Conservation (phyloP, 2,113 vertebrate species). For the Myrmecophaga tridactyla region DNA sequence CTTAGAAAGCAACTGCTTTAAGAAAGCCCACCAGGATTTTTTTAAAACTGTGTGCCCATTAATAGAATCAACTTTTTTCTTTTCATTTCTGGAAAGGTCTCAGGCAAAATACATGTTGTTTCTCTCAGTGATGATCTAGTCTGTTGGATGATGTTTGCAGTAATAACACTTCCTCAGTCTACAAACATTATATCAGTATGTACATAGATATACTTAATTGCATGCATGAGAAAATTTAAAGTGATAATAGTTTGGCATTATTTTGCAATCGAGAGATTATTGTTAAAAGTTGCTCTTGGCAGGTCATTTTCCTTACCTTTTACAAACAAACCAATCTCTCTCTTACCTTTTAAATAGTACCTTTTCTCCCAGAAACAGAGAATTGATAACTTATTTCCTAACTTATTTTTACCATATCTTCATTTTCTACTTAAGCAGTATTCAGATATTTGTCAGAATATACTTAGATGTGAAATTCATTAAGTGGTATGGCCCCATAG, state of each 20-base stretch:
- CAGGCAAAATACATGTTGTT: slow-evolving; percentile 7
- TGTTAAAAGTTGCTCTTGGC: background rate
- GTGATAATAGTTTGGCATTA: background rate
- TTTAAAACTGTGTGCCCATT: background rate
- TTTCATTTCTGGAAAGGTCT: background rate
- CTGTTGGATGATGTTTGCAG: background rate
- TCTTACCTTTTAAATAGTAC: background rate
- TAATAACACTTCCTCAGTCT: background rate
- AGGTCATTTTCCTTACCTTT: background rate
- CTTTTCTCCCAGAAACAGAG: background rate
- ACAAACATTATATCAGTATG: background rate
- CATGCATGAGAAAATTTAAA: background rate
- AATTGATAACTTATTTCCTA: background rate
- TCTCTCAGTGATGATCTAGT: background rate
- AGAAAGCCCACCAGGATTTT: background rate
- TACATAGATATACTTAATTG: background rate
- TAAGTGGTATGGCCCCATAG: background rate
- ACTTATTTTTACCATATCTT: background rate
- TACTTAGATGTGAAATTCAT: background rate
- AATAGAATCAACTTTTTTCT: background rate
- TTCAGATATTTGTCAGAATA: slow-evolving; percentile 4
- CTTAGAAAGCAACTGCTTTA: background rate
- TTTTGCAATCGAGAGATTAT: background rate
- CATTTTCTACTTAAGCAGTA: background rate
- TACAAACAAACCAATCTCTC: background rate